Evolutionary conservation across 2,113 vertebrate genomes (phyloP), one percentile per base, ranked within the genome.

Genomic region (Fulmarus glacialis): DNA sequence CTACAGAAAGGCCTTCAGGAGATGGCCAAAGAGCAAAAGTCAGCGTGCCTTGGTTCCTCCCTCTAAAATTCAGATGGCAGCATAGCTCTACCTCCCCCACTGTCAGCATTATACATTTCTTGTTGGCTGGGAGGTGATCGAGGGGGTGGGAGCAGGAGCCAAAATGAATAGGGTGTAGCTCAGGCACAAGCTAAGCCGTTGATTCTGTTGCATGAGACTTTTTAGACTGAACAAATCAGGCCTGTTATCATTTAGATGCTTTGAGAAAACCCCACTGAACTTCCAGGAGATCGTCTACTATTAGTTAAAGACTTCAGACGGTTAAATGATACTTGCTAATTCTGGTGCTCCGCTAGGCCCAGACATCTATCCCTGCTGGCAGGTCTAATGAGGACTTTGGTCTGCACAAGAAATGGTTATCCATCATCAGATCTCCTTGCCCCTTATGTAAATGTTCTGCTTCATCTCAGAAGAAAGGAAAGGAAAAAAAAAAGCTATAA

Each of bases 271-370:
- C 15, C 38, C 42, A 34, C 64, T 72, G 56, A 82, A 95, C 74
- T 89, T 85, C 42, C 77, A 64, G 81, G 87, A 93, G 80, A 40
- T 82, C 53, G 48, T 63, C 95, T 91, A 16, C 82, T 75, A 30
- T 48, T 66, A 77, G 81, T 38, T 91, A 85, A 93, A 94, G 85
- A 79, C 70, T 87, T 92, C 86, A 97, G 94, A 70, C 89, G 92
- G 92, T 79, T 83, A 96, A 97, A 97, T 90, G 86, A 88, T 89
- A 84, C 71, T 94, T 97, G 92, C 95, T 97, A 96, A 97, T 97
- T 97, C 88, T 93, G 81, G 86, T 91, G 94, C 88, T 97, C 92
- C 4, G 12, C 83, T 91, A 75, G 73, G 53, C 64, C 45, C 87
- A 97, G 95, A 94, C 90, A 96, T 96, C 93, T 93, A 87, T 97